Evolutionary conservation across 30 jellyfish, hydroid and myxozoan genomes (phyloP).

Genomic region (Turritopsis dohrnii): DNA sequence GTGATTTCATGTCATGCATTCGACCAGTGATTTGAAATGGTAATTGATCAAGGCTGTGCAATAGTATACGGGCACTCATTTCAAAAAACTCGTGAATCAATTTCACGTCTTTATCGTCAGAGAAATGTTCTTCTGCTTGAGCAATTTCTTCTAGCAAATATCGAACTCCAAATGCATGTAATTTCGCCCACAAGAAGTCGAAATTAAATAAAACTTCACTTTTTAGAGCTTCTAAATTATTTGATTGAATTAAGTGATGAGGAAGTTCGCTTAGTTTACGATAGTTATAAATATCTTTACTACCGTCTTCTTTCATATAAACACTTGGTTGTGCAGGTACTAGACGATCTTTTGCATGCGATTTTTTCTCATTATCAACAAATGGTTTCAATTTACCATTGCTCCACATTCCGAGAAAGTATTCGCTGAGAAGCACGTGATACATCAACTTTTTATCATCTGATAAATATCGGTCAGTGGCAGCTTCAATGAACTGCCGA

Average conservation of each 20-base stretch:
- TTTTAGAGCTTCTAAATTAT: slow-evolving; percentile 39
- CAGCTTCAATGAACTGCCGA: slow-evolving; percentile 70
- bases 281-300: slow-evolving; percentile 31
- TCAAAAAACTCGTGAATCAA: slow-evolving; percentile 42
- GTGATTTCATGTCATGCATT: slow-evolving; percentile 23
- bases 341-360: slow-evolving; percentile 48
- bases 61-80: slow-evolving; percentile 46
- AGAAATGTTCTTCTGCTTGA: slow-evolving; percentile 41
- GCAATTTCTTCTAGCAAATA: slow-evolving; percentile 39
- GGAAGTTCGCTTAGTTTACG: slow-evolving; percentile 82
- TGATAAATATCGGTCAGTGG: slow-evolving; percentile 55
- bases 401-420: slow-evolving; percentile 68
- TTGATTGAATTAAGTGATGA: slow-evolving; percentile 34
- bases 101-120: slow-evolving; percentile 41
- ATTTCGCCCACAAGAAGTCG: slow-evolving; percentile 49
- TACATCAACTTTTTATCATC: not conserved
- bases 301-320: slow-evolving; percentile 36
- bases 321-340: slow-evolving; percentile 52
- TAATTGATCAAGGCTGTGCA: slow-evolving; percentile 61
- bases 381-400: slow-evolving; percentile 53
- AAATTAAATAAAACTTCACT: slow-evolving; percentile 52
- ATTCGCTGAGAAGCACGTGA: slow-evolving; percentile 43
- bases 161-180: slow-evolving; percentile 48
- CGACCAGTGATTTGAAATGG: slow-evolving; percentile 61
- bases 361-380: not conserved